These are phyloP conservation scores for Leuctra nigra DNA, from an alignment of 2,888 invertebrate genomes.

Conservation along the genomic window DNA sequence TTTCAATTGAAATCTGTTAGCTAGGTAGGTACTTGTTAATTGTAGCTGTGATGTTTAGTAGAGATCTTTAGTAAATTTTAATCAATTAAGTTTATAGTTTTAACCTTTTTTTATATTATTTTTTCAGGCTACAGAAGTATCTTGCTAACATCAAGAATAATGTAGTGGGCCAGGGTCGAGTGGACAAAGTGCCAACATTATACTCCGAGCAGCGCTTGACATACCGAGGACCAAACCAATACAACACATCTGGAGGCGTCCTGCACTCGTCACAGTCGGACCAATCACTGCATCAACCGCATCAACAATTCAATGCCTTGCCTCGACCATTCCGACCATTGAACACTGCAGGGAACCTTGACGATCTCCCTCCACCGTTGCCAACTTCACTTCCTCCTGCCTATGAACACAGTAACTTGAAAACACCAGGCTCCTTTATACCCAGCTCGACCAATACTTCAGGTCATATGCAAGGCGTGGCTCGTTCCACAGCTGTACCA, in stretches of 20 bases:
- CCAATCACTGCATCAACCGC: conserved; percentile 16
- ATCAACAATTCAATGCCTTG: conserved; percentile 7
- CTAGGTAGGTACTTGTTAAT: background rate
- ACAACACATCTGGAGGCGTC: background rate
- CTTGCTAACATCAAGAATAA: conserved; percentile 57
- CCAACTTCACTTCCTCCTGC: conserved; percentile 14
- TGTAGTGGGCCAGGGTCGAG: conserved; percentile 67
- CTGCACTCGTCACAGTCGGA: conserved; percentile 20
- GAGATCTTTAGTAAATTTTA: too few species aligned
- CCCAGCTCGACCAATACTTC: background rate
- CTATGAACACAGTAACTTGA: conserved; percentile 1
- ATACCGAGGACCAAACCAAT: background rate
- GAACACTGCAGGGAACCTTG: conserved; percentile 20
- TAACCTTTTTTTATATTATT: too few species aligned
- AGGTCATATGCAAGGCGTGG: conserved; percentile 1
- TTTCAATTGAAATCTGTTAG: too few species aligned
- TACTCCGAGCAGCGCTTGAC: background rate
- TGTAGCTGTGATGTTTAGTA: background rate
- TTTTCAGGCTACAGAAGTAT: conserved; percentile 48
- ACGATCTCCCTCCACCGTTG: conserved; percentile 20
- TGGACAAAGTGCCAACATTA: conserved; percentile 44
- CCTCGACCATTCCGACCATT: conserved; percentile 20
- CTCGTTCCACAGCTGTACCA: conserved; percentile 11
- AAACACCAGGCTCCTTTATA: conserved; percentile 23
- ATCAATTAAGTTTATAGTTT: background rate